phyloP scores from a whole-genome alignment of 2,797 vertebrate genomes.

The Rhinogobio ventralis region DNA sequence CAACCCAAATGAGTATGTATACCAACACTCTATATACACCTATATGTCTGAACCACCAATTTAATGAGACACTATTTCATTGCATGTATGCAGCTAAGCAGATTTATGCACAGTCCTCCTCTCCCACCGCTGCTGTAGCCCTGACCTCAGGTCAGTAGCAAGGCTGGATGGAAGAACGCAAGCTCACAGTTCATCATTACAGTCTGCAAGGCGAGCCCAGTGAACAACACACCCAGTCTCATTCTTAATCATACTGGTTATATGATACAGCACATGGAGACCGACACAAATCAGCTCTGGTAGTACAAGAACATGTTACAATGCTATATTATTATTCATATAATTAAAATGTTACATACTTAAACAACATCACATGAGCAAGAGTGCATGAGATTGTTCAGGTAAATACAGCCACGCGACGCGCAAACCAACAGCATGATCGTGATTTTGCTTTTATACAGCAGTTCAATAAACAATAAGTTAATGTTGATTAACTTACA shows the following conservation, averaged over 20 bases:
- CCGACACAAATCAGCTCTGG: background rate
- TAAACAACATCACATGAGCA: background rate
- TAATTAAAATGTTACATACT: background rate
- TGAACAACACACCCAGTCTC: slow-evolving; percentile 38
- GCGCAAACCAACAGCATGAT: background rate
- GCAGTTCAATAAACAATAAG: background rate
- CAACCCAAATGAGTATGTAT: slow-evolving; percentile 28
- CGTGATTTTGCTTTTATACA: background rate
- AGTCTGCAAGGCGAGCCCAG: slow-evolving; percentile 35
- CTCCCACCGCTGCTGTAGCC: slow-evolving; percentile 60
- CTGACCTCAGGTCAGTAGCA: slow-evolving; percentile 71
- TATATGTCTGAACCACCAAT: slow-evolving; percentile 9
- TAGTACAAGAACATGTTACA: background rate
- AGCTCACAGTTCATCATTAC: slow-evolving; percentile 70
- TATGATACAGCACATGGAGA: background rate
- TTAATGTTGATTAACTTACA: background rate
- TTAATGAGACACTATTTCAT: slow-evolving; percentile 57
- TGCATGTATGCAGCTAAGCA: slow-evolving; percentile 52
- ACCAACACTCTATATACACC: slow-evolving; percentile 24
- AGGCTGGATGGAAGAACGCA: slow-evolving; percentile 68
- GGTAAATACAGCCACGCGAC: background rate
- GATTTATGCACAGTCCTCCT: slow-evolving; percentile 73
- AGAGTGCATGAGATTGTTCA: background rate
- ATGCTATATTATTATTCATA: background rate
- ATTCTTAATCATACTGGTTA: slow-evolving; percentile 17